phyloP scores from a whole-genome alignment of 1,140 invertebrate species.

The Pseudomyrmex concolor region DNA sequence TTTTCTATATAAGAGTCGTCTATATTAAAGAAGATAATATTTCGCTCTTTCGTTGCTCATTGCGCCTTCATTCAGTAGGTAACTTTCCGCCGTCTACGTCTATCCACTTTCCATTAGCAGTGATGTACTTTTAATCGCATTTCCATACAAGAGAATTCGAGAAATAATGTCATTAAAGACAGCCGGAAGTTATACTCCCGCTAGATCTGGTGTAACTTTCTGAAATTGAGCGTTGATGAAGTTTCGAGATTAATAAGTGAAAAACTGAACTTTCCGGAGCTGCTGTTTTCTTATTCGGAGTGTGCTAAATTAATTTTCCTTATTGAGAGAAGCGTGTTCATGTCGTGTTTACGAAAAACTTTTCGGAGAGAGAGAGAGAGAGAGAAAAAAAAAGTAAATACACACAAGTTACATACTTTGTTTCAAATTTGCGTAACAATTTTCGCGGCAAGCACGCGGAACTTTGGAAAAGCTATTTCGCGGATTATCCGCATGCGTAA shows the following conservation, averaged over 20 bases:
- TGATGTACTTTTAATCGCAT: slow-evolving; percentile 42
- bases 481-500: not conserved
- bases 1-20: too few species aligned
- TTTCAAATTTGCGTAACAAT: not conserved
- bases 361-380: too few species aligned
- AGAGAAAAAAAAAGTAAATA: too few species aligned
- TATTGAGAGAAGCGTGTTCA: too few species aligned
- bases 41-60: slow-evolving; percentile 23
- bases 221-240: slow-evolving; percentile 8
- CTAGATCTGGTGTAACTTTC: slow-evolving; percentile 22
- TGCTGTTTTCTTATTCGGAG: not conserved
- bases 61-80: slow-evolving; percentile 28
- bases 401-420: not conserved
- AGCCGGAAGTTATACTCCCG: slow-evolving; percentile 10
- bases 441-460: not conserved
- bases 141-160: slow-evolving; percentile 37
- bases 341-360: too few species aligned
- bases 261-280: not conserved
- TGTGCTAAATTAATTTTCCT: not conserved
- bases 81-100: not conserved
- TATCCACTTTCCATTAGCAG: slow-evolving; percentile 32
- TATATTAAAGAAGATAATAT: not conserved
- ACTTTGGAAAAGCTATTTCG: slow-evolving; percentile 1
- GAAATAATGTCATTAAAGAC: slow-evolving; percentile 40
- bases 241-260: slow-evolving; percentile 15